phyloP scores from a whole-genome alignment of 2,113 vertebrate genomes.

The Corythornis madagascariensis region DNA sequence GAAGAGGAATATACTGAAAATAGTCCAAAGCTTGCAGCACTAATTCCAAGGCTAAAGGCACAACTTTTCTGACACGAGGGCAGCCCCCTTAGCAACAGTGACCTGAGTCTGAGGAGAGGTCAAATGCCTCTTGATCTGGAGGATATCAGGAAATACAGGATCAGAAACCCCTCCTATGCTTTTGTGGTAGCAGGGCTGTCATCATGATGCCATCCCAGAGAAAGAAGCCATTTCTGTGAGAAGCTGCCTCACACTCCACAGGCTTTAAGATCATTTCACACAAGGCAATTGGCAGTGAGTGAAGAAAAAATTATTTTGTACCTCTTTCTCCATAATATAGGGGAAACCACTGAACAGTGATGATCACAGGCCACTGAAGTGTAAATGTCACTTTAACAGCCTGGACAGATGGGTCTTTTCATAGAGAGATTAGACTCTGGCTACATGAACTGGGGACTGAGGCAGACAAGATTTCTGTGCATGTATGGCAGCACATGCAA shows the following conservation, averaged over 20 bases:
- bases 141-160: not conserved
- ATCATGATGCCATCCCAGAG: not conserved
- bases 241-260: not conserved
- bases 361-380: constrained; percentile 21
- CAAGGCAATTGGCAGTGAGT: not conserved
- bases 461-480: not conserved
- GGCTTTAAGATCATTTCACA: not conserved
- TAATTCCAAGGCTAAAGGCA: not conserved
- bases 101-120: not conserved
- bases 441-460: not conserved
- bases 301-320: constrained; percentile 3
- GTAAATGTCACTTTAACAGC: constrained; percentile 13
- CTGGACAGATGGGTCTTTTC: constrained; percentile 14
- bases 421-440: not conserved
- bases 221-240: not conserved
- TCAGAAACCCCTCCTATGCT: not conserved
- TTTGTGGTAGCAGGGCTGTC: not conserved
- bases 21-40: not conserved
- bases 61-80: not conserved
- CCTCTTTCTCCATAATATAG: not conserved
- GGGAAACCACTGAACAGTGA: not conserved
- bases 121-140: constrained; percentile 1
- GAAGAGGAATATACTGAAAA: not conserved
- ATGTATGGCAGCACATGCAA: not conserved
- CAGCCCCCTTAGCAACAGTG: not conserved